Conservation (phyloP, 2,113 vertebrate genomes). For the Petromus typicus region DNA sequence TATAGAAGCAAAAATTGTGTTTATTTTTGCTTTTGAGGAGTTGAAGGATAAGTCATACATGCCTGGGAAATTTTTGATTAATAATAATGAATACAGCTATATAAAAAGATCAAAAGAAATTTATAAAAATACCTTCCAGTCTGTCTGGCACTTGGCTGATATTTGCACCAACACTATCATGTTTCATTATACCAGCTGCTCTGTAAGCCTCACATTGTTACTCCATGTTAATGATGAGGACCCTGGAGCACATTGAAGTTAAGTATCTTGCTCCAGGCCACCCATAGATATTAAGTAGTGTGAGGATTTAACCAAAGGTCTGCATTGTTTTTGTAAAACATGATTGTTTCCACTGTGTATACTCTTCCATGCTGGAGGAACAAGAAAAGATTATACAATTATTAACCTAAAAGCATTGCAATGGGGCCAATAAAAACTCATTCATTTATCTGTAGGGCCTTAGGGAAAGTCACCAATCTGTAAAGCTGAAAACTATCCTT, state of each 20-base stretch:
- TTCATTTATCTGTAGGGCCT: neutral
- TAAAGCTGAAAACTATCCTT: slow-evolving; percentile 7
- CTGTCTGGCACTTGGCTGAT: neutral
- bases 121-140: neutral
- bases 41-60: neutral
- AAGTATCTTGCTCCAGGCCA: neutral
- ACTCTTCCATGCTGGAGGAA: neutral
- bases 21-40: neutral
- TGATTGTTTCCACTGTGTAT: neutral
- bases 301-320: neutral
- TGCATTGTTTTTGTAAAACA: neutral
- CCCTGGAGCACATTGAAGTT: neutral
- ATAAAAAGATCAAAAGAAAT: neutral
- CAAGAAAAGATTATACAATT: neutral
- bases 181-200: neutral
- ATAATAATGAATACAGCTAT: neutral
- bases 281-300: neutral
- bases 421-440: neutral
- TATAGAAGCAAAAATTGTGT: neutral
- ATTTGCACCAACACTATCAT: neutral
- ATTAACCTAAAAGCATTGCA: neutral
- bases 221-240: neutral
- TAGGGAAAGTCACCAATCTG: neutral
- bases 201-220: neutral
- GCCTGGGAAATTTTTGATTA: neutral